Conservation (phyloP, 92 coral and sea anemone genomes). For the Isaurus tuberculatus region DNA sequence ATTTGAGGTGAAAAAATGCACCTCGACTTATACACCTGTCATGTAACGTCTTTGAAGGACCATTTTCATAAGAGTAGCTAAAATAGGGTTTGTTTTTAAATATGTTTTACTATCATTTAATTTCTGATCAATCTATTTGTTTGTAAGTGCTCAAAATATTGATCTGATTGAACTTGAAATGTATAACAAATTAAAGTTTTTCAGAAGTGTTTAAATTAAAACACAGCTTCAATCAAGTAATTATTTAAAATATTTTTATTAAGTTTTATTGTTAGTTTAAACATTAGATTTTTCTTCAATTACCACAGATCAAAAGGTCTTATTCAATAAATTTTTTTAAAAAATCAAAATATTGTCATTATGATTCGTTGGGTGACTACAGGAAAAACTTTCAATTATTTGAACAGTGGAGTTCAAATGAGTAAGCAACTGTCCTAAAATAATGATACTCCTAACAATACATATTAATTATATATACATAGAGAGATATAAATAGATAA, state of each 20-base stretch:
- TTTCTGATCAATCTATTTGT: too few relatives aligned
- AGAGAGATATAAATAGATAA: too few relatives aligned
- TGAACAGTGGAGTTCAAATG: conserved; percentile 1
- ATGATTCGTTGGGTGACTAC: background rate
- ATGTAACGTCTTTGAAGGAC: too few relatives aligned
- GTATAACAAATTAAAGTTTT: too few relatives aligned
- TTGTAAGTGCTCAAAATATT: too few relatives aligned
- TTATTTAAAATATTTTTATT: background rate
- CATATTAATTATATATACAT: too few relatives aligned
- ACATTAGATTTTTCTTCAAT: background rate
- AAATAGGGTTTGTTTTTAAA: background rate
- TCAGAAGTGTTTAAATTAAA: too few relatives aligned
- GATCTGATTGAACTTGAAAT: too few relatives aligned
- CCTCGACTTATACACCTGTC: too few relatives aligned
- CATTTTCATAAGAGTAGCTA: background rate
- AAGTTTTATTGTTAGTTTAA: background rate
- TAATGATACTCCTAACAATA: too few relatives aligned
- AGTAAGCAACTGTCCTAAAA: background rate
- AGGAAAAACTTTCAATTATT: background rate
- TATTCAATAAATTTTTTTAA: background rate
- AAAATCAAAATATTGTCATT: background rate
- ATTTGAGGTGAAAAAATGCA: too few relatives aligned
- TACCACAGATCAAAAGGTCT: conserved; percentile 5
- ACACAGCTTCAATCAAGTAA: too few relatives aligned
- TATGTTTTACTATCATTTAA: background rate